Conservation (phyloP, 2,888 invertebrate genomes). For the Trimorus sp. region DNA sequence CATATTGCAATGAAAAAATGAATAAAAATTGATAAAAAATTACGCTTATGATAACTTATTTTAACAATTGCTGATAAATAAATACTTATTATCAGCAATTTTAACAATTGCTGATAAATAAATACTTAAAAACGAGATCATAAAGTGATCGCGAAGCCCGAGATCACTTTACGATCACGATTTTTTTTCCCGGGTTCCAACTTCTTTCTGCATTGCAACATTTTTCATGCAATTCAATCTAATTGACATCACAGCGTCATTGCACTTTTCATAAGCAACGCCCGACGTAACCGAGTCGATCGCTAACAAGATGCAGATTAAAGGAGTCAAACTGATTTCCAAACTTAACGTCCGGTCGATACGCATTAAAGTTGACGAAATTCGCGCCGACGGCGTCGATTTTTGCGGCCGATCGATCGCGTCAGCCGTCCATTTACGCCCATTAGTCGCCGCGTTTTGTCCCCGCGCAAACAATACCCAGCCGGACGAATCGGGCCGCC, state of each 20-base stretch:
- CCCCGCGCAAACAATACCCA: neutral
- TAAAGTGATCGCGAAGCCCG: no score
- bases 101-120: no score
- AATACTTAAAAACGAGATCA: no score
- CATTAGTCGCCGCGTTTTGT: neutral
- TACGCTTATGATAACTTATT: no score
- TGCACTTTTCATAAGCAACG: slow-evolving; percentile 27
- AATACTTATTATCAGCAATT: no score
- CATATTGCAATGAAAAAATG: no score
- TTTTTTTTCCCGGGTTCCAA: no score
- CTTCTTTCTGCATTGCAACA: no score
- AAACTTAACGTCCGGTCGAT: slow-evolving; percentile 33
- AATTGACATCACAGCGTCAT: slow-evolving; percentile 19
- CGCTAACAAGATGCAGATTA: slow-evolving; percentile 41
- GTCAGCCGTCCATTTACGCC: slow-evolving; percentile 1
- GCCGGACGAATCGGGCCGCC: slow-evolving; percentile 27
- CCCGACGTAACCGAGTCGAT: slow-evolving; percentile 30
- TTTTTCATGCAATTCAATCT: slow-evolving; percentile 14
- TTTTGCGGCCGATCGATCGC: slow-evolving; percentile 15
- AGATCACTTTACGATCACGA: no score
- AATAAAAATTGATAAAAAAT: no score
- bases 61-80: no score
- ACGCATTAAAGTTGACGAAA: slow-evolving; percentile 33
- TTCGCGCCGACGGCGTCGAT: slow-evolving; percentile 20
- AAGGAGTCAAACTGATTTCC: slow-evolving; percentile 37